Conservation (phyloP, 2,888 invertebrate species). For the Phalera bucephala region DNA sequence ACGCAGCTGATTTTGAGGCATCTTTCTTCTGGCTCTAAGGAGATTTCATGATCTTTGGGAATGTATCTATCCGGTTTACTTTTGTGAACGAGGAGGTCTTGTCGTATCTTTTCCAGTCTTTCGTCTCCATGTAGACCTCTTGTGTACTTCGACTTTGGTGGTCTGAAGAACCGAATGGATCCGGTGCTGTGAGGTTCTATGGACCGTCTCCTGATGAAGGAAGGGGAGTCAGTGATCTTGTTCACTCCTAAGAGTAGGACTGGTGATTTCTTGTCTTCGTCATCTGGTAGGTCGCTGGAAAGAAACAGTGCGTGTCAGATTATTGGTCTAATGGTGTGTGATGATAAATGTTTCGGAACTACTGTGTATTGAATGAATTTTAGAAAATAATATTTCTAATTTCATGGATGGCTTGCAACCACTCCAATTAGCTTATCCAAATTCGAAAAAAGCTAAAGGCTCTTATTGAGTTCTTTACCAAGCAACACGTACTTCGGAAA, state of each 20-base stretch:
- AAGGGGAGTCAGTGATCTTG: conserved; percentile 77
- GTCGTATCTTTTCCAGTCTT: conserved; percentile 71
- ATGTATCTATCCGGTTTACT: conserved; percentile 70
- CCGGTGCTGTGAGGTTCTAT: conserved; percentile 64
- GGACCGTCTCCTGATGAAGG: conserved; percentile 64
- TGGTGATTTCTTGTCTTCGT: conserved; percentile 82
- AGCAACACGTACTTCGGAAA: too few species aligned
- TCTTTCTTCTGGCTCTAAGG: conserved; percentile 59
- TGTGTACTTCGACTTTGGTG: conserved; percentile 73
- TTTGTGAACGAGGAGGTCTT: conserved; percentile 71
- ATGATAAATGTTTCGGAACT: conserved; percentile 9
- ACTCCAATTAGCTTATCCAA: too few species aligned
- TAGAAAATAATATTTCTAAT: too few species aligned
- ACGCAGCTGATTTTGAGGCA: conserved; percentile 68
- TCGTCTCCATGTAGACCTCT: conserved; percentile 74
- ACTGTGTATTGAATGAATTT: too few species aligned
- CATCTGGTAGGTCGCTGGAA: conserved; percentile 85
- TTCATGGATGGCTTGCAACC: too few species aligned
- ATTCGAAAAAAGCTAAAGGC: too few species aligned
- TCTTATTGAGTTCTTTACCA: too few species aligned
- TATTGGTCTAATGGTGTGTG: conserved; percentile 2
- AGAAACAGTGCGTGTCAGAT: conserved; percentile 28
- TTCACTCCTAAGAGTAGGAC: conserved; percentile 85
- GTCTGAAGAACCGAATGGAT: conserved; percentile 71
- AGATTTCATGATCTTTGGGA: conserved; percentile 64